These are phyloP conservation scores for Bombus balteatus DNA, from an alignment of 1,140 invertebrate genomes.

Conservation along the genomic window DNA sequence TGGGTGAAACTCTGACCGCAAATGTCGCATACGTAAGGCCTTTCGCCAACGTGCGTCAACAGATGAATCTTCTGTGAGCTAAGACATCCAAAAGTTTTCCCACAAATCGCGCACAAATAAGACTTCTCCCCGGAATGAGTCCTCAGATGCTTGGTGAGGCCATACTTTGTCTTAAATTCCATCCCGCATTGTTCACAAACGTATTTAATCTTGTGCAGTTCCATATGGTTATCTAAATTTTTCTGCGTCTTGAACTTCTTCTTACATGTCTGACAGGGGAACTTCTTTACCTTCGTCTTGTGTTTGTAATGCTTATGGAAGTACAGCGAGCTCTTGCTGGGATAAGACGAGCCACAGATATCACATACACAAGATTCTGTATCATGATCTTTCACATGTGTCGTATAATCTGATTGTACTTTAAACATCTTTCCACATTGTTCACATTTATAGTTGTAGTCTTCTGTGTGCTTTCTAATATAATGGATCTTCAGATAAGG, in stretches of 20 bases:
- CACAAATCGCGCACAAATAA: constrained; percentile 85
- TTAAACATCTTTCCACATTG: constrained; percentile 86
- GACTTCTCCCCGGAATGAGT: constrained; percentile 88
- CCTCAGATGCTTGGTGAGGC: constrained; percentile 85
- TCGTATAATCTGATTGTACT: constrained; percentile 79
- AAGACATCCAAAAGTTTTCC: constrained; percentile 84
- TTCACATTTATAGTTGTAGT: constrained; percentile 84
- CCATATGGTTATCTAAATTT: constrained; percentile 78
- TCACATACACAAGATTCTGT: constrained; percentile 80
- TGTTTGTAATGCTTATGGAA: constrained; percentile 81
- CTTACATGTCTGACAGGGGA: constrained; percentile 81
- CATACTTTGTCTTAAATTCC: constrained; percentile 85
- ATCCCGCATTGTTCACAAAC: constrained; percentile 84
- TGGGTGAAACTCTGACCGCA: constrained; percentile 82
- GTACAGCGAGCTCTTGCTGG: constrained; percentile 76
- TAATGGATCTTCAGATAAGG: constrained; percentile 81
- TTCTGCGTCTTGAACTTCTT: constrained; percentile 81
- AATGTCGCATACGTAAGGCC: constrained; percentile 83
- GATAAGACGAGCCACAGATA: constrained; percentile 85
- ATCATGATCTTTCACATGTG: constrained; percentile 82
- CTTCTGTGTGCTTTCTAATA: constrained; percentile 83
- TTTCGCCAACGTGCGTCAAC: constrained; percentile 81
- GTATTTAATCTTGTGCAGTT: constrained; percentile 82
- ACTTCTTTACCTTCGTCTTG: constrained; percentile 81
- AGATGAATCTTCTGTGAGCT: constrained; percentile 81